Conservation (phyloP, 2,113 vertebrate species). For the Capreolus pygargus region DNA sequence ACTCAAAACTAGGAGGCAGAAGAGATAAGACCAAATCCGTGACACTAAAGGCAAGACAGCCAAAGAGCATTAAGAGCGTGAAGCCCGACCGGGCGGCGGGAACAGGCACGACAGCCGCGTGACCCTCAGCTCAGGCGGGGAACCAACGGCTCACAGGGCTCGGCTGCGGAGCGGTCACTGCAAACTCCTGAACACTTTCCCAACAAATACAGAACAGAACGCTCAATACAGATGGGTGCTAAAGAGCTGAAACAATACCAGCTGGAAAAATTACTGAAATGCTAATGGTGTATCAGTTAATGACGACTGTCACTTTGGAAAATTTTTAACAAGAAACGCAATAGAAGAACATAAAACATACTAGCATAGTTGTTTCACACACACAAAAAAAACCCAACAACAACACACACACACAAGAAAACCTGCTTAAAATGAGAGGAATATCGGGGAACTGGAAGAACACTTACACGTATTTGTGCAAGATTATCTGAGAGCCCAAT, state of each 20-base stretch:
- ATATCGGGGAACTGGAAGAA: background rate
- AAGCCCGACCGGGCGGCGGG: background rate
- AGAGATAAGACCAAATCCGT: background rate
- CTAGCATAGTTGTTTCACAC: background rate
- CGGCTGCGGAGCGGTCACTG: background rate
- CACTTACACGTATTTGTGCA: background rate
- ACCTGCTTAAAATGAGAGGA: background rate
- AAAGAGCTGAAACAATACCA: background rate
- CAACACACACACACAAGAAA: background rate
- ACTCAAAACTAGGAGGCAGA: background rate
- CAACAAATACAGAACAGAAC: too few species aligned
- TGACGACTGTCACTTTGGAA: background rate
- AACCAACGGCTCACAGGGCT: background rate
- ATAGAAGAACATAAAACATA: background rate
- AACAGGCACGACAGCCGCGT: accelerated
- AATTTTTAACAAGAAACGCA: background rate
- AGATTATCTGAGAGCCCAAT: background rate
- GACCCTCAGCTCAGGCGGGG: background rate
- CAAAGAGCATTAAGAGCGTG: background rate
- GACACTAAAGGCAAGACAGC: background rate
- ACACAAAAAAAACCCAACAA: background rate
- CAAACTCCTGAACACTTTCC: background rate
- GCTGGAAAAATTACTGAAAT: background rate
- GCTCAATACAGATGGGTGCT: background rate
- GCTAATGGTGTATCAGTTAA: background rate